Conservation (phyloP, 2,113 vertebrate species). For the Pterocles gutturalis region DNA sequence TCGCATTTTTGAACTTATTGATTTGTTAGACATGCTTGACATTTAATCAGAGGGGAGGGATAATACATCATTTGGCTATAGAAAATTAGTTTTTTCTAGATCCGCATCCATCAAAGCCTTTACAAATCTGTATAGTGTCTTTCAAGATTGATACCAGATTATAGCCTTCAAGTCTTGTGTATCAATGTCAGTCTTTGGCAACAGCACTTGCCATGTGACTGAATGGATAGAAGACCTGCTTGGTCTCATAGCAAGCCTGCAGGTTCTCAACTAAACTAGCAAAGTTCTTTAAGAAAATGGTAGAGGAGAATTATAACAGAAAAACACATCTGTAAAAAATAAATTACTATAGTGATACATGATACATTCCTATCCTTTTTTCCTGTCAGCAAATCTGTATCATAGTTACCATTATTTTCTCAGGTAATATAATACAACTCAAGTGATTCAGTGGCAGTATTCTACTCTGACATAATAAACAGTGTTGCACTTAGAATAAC, state of each 20-base stretch:
- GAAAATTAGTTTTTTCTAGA: conserved; percentile 69
- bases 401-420: neutral
- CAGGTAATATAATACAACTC: neutral
- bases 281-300: neutral
- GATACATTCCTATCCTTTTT: neutral
- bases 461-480: neutral
- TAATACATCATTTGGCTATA: conserved; percentile 65
- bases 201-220: neutral
- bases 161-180: conserved; percentile 21
- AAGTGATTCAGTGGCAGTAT: neutral
- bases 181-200: conserved; percentile 25
- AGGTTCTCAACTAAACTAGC: neutral
- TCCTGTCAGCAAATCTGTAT: neutral
- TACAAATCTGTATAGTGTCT: conserved; percentile 40
- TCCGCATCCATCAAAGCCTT: conserved; percentile 66
- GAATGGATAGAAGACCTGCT: neutral
- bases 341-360: neutral
- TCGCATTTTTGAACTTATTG: conserved; percentile 44
- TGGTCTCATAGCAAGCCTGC: neutral
- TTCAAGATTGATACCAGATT: conserved; percentile 62
- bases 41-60: conserved; percentile 63
- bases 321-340: neutral
- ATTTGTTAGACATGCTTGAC: conserved; percentile 52
- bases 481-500: neutral
- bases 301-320: neutral